phyloP scores from a whole-genome alignment of 2,113 vertebrate genomes.

The Dicaeum eximium region DNA sequence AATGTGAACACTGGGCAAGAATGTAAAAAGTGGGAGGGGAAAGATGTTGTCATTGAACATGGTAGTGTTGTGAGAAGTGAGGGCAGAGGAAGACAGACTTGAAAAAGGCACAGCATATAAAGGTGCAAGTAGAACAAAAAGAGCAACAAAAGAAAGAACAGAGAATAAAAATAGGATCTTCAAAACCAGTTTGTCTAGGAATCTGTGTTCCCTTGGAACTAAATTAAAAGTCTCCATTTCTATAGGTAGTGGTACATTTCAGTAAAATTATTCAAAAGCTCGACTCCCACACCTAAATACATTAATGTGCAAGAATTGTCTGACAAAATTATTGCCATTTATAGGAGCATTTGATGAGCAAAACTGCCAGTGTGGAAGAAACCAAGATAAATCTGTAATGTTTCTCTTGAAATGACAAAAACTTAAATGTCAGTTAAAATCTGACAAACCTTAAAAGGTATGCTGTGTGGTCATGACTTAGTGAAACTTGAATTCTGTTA shows the following conservation, averaged over 20 bases:
- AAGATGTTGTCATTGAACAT: neutral
- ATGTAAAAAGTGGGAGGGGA: neutral
- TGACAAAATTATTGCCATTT: neutral
- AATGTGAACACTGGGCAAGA: neutral
- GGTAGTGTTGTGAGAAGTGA: neutral
- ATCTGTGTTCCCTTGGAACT: neutral
- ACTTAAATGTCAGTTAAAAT: neutral
- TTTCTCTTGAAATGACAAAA: neutral
- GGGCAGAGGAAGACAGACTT: neutral
- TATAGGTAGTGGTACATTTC: neutral
- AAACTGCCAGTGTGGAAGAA: neutral
- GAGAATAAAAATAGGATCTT: neutral
- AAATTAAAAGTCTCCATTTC: neutral
- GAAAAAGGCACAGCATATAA: neutral
- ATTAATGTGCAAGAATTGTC: neutral
- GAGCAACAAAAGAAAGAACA: neutral
- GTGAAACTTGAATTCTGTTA: neutral
- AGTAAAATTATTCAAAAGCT: neutral
- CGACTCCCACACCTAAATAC: neutral
- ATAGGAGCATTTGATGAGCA: neutral
- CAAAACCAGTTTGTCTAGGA: neutral
- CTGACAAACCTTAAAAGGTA: neutral
- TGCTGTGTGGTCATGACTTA: neutral
- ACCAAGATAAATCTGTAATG: neutral
- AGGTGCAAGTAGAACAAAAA: neutral